A percentile compares a stretch with the other conserved stretches of the same genome.
These are phyloP conservation scores for Oceanodroma tethys DNA, from an alignment of 2,113 vertebrate species.

Conservation along the genomic window DNA sequence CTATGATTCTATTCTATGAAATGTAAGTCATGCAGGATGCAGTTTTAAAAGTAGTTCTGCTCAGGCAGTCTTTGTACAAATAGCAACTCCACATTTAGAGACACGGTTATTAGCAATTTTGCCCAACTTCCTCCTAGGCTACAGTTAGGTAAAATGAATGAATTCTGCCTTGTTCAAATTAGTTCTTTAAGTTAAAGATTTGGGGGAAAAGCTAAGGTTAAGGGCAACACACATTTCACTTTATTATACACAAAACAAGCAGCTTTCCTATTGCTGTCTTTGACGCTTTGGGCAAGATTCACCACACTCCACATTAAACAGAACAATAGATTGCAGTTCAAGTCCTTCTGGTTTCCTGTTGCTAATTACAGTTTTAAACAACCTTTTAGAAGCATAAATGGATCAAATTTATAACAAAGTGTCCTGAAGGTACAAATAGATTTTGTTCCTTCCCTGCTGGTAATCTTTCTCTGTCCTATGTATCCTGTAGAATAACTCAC, in stretches of 20 bases:
- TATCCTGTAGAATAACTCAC: neutral
- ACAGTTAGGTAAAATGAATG: slow-evolving; percentile 23
- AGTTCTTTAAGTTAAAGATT: slow-evolving; percentile 35
- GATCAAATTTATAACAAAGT: slow-evolving; percentile 40
- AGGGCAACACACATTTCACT: slow-evolving; percentile 9
- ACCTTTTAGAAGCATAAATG: slow-evolving; percentile 47
- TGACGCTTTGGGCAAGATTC: slow-evolving; percentile 1
- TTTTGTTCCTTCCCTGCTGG: slow-evolving; percentile 12
- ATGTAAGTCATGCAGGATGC: neutral
- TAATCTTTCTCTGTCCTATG: neutral
- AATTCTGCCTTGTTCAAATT: slow-evolving; percentile 22
- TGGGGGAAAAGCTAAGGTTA: neutral
- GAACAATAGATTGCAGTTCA: slow-evolving; percentile 46
- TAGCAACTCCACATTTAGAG: neutral
- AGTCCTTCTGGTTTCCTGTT: slow-evolving; percentile 20
- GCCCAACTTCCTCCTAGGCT: neutral
- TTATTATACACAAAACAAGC: neutral
- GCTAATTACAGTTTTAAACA: slow-evolving; percentile 51
- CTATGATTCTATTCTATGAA: no score
- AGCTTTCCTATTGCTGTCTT: neutral
- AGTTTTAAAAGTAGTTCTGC: neutral
- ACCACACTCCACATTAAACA: slow-evolving; percentile 31
- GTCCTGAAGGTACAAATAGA: neutral
- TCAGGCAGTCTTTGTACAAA: neutral
- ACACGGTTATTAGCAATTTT: neutral